Conservation (phyloP, 2,797 vertebrate genomes). For the Melanotaenia pygmaea region DNA sequence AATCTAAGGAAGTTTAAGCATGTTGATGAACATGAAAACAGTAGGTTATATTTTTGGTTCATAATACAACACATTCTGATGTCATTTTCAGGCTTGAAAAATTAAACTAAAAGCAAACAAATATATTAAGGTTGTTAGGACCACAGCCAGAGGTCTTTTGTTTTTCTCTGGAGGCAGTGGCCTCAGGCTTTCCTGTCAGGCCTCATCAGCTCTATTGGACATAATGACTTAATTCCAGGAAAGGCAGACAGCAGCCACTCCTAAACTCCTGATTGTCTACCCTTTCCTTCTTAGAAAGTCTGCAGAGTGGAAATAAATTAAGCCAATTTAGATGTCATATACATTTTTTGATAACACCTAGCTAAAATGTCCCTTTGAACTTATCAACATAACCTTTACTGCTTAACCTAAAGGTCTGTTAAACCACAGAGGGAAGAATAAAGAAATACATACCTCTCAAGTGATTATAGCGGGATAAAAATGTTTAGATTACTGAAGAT, state of each 20-base stretch:
- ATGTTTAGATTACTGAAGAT: constrained; percentile 18
- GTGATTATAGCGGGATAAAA: constrained; percentile 53
- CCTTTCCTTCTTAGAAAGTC: constrained; percentile 40
- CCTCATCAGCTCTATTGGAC: constrained; percentile 56
- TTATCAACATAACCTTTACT: constrained; percentile 39
- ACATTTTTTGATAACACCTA: constrained; percentile 10
- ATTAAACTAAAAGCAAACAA: constrained; percentile 30
- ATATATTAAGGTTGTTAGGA: constrained; percentile 21
- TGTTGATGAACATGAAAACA: constrained; percentile 15
- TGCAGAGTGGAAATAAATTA: constrained; percentile 53
- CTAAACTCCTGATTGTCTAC: constrained; percentile 50
- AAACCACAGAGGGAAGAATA: constrained; percentile 13
- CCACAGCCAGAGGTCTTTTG: constrained; percentile 42
- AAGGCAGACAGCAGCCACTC: constrained; percentile 60
- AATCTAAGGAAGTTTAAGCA: constrained; percentile 59
- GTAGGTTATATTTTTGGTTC: constrained; percentile 32
- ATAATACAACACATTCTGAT: constrained; percentile 30
- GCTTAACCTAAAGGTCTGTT: constrained; percentile 24
- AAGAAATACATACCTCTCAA: constrained; percentile 31
- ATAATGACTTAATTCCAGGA: constrained; percentile 76
- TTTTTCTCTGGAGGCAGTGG: constrained; percentile 48
- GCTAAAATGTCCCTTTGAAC: constrained; percentile 35
- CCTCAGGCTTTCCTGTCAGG: constrained; percentile 72
- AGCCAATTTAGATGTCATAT: constrained; percentile 30
- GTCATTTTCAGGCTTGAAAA: constrained; percentile 48